A percentile compares a stretch with the other conserved stretches of the same genome.
Evolutionary conservation across 1,140 invertebrate species (phyloP).

Genomic region (Rhopalosiphum maidis): DNA sequence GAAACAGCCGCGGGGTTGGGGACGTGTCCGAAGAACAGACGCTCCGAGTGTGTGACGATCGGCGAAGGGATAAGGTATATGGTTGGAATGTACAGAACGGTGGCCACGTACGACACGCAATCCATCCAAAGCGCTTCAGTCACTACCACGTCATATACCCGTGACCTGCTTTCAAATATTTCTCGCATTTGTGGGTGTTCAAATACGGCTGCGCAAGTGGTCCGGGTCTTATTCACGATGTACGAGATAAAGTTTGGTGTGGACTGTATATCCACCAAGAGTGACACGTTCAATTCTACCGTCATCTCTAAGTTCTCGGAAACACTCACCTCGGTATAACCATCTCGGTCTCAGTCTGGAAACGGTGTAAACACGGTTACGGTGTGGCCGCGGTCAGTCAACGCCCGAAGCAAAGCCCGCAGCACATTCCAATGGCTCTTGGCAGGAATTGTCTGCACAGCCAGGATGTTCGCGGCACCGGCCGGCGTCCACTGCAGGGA

Average conservation of each 20-base stretch:
- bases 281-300: neutral
- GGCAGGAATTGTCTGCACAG: constrained; percentile 59
- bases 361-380: constrained; percentile 61
- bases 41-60: neutral
- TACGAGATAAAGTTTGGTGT: no score
- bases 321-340: neutral
- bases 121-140: neutral
- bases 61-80: neutral
- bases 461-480: neutral
- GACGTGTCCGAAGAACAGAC: neutral
- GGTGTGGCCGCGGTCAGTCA: constrained; percentile 62
- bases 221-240: neutral
- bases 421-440: constrained; percentile 63
- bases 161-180: neutral
- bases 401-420: constrained; percentile 60
- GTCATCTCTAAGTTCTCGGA: neutral
- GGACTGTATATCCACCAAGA: no score
- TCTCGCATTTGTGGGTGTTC: neutral
- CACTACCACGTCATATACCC: neutral
- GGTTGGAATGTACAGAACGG: neutral
- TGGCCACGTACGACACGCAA: neutral
- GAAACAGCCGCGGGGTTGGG: neutral
- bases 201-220: neutral
- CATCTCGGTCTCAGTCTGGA: neutral
- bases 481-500: neutral